Base-by-base conservation (phyloP, 2,113 vertebrate genomes). In the Gambusia affinis region DNA sequence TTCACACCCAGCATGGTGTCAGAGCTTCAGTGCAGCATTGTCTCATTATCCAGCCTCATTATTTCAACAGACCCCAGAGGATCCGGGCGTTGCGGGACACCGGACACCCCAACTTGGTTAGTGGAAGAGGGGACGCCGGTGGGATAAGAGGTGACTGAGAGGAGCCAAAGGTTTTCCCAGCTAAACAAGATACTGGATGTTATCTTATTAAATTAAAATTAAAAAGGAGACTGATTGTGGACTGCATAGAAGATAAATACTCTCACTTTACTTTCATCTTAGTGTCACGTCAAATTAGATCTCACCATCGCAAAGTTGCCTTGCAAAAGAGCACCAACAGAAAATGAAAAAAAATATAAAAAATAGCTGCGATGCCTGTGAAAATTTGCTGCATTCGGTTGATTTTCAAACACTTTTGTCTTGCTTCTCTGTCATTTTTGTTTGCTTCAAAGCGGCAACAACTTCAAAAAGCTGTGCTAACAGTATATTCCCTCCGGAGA, bases 21-120 rank as follows among this genome's bases (percentile, higher is more conserved):
- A 84, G 73, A 72, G 83, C 81, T 85, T 75, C 89, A 73, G 81
- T 85, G 47, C 74, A 67, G 83, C 64, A 86, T 85, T 75, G 85
- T 88, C 91, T 93, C 91, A 93, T 94, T 74, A 74, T 74, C 63
- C 33, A 65, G n/a, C 47, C 24, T 63, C 72, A 66, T 74, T 94
- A 94, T 88, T 87, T 82, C 74, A 8, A 31, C 82, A 75, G 73
- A 86, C 85, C 70, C 80, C 85, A 88, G 78, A 86, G 80, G 88
- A 75, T 75, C 78, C 65, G 70, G 81, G 86, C 83, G 80, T 78
- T 79, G 64, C 35, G 67, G 83, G 78, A 89, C 83, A 70, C 88
- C 84, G 87, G 83, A 84, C 78, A 76, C 83, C 82, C 91, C 92
- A 79, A 78, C 82, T 86, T 60, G 3, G 79, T 89, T 81, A 87